phyloP scores from a whole-genome alignment of 2,888 invertebrate species.

The Prosopocoilus inquinatus region DNA sequence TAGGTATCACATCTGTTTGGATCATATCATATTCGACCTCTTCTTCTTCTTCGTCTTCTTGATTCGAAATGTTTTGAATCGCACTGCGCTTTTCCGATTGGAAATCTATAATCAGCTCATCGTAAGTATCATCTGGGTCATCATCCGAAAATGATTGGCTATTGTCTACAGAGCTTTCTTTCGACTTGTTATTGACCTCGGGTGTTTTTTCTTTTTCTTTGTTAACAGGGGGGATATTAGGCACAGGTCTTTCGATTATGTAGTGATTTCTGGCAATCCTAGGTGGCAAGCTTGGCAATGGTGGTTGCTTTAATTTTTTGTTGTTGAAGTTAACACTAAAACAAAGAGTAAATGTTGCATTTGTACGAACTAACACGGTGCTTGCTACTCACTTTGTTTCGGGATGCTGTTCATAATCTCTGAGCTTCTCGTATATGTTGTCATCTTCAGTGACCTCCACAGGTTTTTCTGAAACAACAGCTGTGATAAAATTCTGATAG shows the following conservation, averaged over 20 bases:
- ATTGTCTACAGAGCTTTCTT: neutral
- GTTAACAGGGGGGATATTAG: no score
- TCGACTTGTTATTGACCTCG: neutral
- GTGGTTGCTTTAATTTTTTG: neutral
- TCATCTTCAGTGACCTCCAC: neutral
- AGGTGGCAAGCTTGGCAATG: neutral
- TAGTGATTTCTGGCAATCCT: neutral
- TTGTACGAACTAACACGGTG: no score
- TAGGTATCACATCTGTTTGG: no score
- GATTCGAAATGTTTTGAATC: neutral
- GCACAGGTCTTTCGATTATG: neutral
- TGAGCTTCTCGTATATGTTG: conserved; percentile 3
- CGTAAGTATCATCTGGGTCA: neutral
- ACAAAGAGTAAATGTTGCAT: no score
- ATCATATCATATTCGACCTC: conserved; percentile 2
- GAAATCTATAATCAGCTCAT: neutral
- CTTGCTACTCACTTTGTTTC: neutral
- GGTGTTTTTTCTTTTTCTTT: no score
- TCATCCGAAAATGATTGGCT: neutral
- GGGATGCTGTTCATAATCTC: neutral
- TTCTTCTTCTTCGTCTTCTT: neutral
- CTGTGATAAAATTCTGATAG: conserved; percentile 3
- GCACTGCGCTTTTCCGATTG: neutral
- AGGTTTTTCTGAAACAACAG: neutral
- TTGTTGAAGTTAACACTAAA: no score